These are phyloP conservation scores for Sclerurus mexicanus DNA, from an alignment of 2,113 vertebrate genomes.

Conservation along the genomic window DNA sequence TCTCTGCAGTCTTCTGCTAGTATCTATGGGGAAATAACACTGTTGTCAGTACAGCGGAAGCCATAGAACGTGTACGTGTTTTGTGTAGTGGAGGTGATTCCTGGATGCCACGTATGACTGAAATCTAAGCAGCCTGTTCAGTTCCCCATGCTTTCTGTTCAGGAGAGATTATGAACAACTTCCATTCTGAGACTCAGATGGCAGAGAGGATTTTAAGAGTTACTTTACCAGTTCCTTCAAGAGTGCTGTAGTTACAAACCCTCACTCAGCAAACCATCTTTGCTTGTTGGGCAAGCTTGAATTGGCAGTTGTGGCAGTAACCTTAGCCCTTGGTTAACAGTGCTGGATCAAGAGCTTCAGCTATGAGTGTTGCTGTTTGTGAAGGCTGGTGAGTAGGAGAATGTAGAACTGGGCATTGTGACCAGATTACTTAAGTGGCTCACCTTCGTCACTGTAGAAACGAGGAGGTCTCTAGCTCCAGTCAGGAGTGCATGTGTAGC, in stretches of 20 bases:
- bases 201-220: neutral
- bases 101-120: neutral
- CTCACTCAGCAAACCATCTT: neutral
- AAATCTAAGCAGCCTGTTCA: neutral
- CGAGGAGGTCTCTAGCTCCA: neutral
- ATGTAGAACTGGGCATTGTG: neutral
- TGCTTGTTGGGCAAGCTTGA: neutral
- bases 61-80: fast-evolving
- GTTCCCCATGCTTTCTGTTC: neutral
- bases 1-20: neutral
- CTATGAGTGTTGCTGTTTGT: neutral
- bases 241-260: neutral
- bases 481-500: neutral
- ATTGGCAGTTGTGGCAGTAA: neutral
- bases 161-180: neutral
- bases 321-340: neutral
- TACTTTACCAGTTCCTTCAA: neutral
- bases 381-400: neutral
- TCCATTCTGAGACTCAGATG: neutral
- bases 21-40: neutral
- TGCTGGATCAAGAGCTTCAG: neutral
- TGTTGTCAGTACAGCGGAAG: neutral
- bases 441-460: neutral
- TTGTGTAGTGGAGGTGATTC: neutral
- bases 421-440: neutral